Percentiles rank a stretch among this genome's conserved stretches.
Conservation (phyloP, 2,797 vertebrate genomes). For the Mus caroli region DNA sequence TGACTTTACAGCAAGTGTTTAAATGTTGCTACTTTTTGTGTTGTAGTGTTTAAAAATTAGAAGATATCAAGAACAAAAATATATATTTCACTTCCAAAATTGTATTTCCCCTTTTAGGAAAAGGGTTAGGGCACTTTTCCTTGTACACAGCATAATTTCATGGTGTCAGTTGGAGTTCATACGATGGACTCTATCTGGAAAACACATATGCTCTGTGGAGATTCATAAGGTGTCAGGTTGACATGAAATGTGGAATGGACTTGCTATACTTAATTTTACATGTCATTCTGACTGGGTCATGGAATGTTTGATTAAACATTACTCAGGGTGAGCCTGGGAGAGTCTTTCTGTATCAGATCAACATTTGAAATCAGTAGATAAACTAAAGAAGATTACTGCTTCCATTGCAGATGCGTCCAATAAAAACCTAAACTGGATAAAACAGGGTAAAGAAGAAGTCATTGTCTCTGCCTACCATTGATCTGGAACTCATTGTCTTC, state of each 20-base stretch:
- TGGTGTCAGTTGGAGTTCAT: no score
- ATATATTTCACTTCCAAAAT: neutral
- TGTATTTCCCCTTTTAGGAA: neutral
- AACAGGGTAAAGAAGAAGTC: neutral
- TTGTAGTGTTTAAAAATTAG: constrained; percentile 26
- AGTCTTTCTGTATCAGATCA: neutral
- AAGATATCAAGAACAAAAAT: neutral
- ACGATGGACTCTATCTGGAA: neutral
- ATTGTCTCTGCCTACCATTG: neutral
- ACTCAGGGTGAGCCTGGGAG: neutral
- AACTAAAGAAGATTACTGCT: neutral
- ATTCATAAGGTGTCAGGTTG: neutral
- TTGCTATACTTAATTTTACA: neutral
- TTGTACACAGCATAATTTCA: neutral
- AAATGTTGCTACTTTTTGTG: neutral
- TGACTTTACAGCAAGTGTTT: neutral
- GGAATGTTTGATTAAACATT: neutral
- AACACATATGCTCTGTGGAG: neutral
- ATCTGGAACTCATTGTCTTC: neutral
- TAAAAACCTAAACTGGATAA: neutral
- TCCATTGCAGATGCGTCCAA: neutral
- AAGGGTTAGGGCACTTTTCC: neutral
- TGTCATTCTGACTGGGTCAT: neutral
- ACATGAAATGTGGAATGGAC: neutral
- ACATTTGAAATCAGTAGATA: neutral